Evolutionary conservation across 2,113 vertebrate genomes (phyloP).

Genomic region (Callospermophilus lateralis): DNA sequence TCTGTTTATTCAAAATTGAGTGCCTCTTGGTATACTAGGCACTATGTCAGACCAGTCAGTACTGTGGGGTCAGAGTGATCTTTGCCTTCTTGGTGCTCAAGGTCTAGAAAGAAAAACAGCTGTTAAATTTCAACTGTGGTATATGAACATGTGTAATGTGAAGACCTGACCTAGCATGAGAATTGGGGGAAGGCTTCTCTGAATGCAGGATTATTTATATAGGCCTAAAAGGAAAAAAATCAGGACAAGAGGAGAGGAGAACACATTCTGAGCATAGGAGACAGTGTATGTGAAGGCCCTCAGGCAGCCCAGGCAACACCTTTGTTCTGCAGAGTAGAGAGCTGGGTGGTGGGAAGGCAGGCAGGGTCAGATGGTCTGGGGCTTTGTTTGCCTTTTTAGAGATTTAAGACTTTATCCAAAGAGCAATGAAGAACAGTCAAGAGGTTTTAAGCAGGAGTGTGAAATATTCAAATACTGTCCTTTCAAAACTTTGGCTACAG

Average conservation of each 20-base stretch:
- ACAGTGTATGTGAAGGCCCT: neutral
- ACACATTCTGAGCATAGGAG: neutral
- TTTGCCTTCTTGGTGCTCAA: neutral
- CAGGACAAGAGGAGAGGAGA: neutral
- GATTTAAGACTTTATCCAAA: neutral
- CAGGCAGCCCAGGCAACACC: neutral
- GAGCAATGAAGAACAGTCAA: neutral
- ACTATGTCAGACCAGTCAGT: neutral
- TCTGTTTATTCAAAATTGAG: neutral
- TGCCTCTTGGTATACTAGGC: neutral
- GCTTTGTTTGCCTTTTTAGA: neutral
- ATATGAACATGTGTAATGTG: neutral
- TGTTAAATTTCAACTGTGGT: neutral
- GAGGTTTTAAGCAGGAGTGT: neutral
- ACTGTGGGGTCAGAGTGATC: neutral
- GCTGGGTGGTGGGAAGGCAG: neutral
- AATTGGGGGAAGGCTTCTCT: neutral
- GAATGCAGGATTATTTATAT: neutral
- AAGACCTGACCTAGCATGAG: neutral
- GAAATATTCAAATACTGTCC: neutral
- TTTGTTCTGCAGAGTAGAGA: neutral
- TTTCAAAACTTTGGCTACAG: neutral
- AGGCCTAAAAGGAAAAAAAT: neutral
- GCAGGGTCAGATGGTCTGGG: no score
- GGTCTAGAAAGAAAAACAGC: neutral